Base-by-base conservation (phyloP, 2,797 vertebrate species). In the Lycodopsis pacificus region DNA sequence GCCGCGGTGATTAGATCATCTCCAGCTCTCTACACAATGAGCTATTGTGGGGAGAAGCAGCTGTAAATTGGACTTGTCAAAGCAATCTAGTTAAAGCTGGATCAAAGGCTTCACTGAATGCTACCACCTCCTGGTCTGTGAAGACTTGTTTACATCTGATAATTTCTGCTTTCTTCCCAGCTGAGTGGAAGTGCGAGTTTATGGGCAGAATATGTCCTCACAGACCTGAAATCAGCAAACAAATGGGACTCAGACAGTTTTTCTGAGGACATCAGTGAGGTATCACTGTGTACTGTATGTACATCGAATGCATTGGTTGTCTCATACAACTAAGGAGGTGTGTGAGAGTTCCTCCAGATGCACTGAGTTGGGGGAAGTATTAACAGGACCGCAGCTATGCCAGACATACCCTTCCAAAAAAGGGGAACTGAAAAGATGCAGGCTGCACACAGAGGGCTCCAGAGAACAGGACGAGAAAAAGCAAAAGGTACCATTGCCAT, bases 181-280 rank as follows among this genome's bases (percentile, higher is more conserved):
- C 17, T 40, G 20, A 40, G 65, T 2, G 48, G 40, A 62, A 56
- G 38, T 78, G 64, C 22, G 42, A 65, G 65, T 72, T 78, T 66
- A 71, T 54, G 94, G 94, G 76, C 92, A 91, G 83, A 86, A 92
- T 51, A 94, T 94, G 89, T 76, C 87, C 32, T 95, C 94, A 46
- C 92, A 95, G 13, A 91, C 65, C 0, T 88, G 92, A 78, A 93
- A 92, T 77, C 95, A 94, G 68, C 93, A 94, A 57, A 59, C 53
- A 9, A 64, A 67, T 1, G 4, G 27, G 40, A 36, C 59, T 4
- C 12, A 22, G 63, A 64, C n/a, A 12, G 72, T 77, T 85, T 64
- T 63, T 83, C 63, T 80, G 49, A 82, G 77, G 79, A 74, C 78
- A 19, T 57, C 38, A 53, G 63, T 9, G 25, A 72, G 51, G 32